A percentile compares a stretch with the other conserved stretches of the same genome.
Evolutionary conservation across 2,888 invertebrate genomes (phyloP).

Genomic region (Colletes collaris): DNA sequence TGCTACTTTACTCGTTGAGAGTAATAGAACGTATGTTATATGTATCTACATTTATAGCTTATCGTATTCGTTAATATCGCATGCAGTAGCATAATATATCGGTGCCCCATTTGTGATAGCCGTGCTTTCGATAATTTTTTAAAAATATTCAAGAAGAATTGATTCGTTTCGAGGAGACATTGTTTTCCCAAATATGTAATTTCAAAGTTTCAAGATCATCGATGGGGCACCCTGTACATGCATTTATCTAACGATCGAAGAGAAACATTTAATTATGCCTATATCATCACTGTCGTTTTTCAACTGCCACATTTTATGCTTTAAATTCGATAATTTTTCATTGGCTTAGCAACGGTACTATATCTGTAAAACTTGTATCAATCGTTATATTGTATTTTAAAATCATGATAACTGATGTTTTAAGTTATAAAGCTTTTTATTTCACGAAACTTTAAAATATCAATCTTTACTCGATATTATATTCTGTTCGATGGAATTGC

Average conservation of each 20-base stretch:
- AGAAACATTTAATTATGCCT: constrained; percentile 31
- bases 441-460: no score
- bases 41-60: constrained; percentile 70
- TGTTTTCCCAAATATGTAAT: neutral
- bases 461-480: no score
- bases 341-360: constrained; percentile 7
- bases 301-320: constrained; percentile 20
- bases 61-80: constrained; percentile 64
- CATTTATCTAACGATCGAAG: constrained; percentile 62
- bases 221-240: constrained; percentile 37
- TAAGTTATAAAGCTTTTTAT: no score
- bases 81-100: constrained; percentile 47
- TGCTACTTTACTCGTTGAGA: constrained; percentile 46
- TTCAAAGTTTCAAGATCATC: neutral
- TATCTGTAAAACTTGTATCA: neutral
- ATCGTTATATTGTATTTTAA: neutral
- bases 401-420: no score
- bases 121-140: neutral
- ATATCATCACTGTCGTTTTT: constrained; percentile 10
- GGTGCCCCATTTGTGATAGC: constrained; percentile 23
- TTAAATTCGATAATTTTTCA: neutral
- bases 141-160: neutral
- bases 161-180: neutral
- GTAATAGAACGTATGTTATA: constrained; percentile 63
- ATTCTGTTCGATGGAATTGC: neutral